Percentiles rank a stretch among this genome's conserved stretches.
These are phyloP conservation scores for Choloepus hoffmanni DNA, from an alignment of 2,113 vertebrate genomes.

Conservation along the genomic window DNA sequence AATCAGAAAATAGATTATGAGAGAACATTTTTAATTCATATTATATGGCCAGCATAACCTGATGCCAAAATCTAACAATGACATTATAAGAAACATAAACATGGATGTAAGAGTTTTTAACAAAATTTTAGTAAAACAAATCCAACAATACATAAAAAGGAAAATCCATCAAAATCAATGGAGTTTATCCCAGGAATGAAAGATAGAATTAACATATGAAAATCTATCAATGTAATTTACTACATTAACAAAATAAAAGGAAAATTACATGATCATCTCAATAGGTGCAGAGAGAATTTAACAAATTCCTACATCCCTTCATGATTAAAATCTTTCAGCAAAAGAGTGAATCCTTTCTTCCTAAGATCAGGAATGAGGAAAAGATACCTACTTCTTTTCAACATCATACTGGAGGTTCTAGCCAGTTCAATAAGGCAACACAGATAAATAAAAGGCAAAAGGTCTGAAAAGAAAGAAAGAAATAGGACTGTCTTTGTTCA, in stretches of 20 bases:
- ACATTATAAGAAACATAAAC: not conserved
- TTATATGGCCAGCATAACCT: not conserved
- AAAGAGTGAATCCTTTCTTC: not conserved
- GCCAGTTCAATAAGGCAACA: not conserved
- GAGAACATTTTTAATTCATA: not conserved
- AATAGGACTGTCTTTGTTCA: not conserved
- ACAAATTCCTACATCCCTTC: not conserved
- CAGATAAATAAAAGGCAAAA: conserved; percentile 17
- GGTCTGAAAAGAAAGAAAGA: not conserved
- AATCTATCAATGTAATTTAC: conserved; percentile 7
- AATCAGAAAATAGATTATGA: not conserved
- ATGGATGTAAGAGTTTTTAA: not conserved
- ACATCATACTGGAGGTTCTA: too few species aligned
- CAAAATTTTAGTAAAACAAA: conserved; percentile 16
- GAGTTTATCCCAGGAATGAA: not conserved
- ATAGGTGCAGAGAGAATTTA: too few species aligned
- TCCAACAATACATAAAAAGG: not conserved
- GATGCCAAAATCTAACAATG: not conserved
- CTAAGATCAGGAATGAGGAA: too few species aligned
- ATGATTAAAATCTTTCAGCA: not conserved
- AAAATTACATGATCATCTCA: too few species aligned
- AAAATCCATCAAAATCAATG: not conserved
- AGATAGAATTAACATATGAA: conserved; percentile 27
- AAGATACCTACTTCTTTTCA: too few species aligned
- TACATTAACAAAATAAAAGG: not conserved